These are phyloP conservation scores for Drosophila repleta DNA, from an alignment of 1,140 invertebrate genomes.

Conservation along the genomic window DNA sequence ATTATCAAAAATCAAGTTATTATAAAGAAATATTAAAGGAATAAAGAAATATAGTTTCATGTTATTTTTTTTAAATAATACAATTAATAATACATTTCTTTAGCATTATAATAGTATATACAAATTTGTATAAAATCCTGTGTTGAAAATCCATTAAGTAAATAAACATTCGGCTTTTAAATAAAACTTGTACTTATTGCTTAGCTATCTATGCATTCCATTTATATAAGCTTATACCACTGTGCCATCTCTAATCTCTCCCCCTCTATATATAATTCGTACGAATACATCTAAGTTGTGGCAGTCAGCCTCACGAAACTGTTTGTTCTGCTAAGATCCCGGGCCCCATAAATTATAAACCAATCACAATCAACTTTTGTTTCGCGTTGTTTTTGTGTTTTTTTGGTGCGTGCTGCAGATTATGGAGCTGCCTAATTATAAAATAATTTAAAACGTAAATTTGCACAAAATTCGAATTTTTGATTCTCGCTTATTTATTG, in stretches of 20 bases:
- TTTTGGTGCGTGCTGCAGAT: constrained; percentile 31
- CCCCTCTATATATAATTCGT: constrained; percentile 22
- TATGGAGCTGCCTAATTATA: constrained; percentile 65
- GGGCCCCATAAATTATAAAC: constrained; percentile 54
- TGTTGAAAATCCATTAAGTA: no score
- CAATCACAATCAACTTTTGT: constrained; percentile 61
- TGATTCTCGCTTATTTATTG: constrained; percentile 52
- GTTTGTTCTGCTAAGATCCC: background rate
- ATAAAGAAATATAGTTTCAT: no score
- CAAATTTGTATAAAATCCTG: no score
- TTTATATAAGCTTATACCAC: background rate
- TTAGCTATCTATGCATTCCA: no score
- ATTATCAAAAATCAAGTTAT: no score
- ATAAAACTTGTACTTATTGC: no score
- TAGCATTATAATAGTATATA: no score
- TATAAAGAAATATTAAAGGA: no score
- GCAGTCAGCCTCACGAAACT: background rate
- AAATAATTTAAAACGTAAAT: constrained; percentile 65
- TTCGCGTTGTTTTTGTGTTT: background rate
- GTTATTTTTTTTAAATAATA: no score
- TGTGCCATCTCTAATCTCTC: constrained; percentile 2
- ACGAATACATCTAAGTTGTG: background rate
- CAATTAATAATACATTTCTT: no score
- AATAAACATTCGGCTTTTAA: no score
- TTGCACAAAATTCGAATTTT: constrained; percentile 64